Evolutionary conservation across 2,888 invertebrate species (phyloP), one percentile per base, ranked within the genome.

Genomic region (Clistopyga incitator): DNA sequence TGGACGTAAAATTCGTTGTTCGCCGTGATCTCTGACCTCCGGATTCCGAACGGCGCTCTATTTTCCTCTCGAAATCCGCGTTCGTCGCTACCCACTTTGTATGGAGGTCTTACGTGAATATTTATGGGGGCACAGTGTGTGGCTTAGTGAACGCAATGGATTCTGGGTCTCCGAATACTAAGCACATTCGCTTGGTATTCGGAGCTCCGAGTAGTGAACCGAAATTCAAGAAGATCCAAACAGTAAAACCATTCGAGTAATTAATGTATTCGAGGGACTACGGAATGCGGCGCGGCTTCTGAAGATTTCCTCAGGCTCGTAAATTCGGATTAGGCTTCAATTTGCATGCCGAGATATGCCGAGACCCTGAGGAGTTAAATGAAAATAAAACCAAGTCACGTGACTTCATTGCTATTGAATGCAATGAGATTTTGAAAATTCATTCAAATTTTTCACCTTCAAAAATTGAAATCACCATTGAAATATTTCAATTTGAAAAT

Each of bases 1-100:
- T 61, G 18, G 11, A 64, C n/a, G 34, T 61, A 61, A 0, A 61
- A 42, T 64, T 34, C 64, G 8, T 10, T 38, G 38, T 20, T 38
- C 20, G 64, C 11, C 10, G 15, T 52, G 61, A 64, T 65, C 78
- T 70, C 38, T 25, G 78, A 78, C 71, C 78, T 61, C 50, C 13
- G 8, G 38, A 38, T 38, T 38, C 64, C 18, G 20, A 64, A 18
- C 38, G 25, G 15, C 25, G 50, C 45, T 50, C 25, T 47, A 67
- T 68, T 68, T 3, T 50, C 56, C 13, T 54, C 25, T 56, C 25
- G 56, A 13, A 25, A 64, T 34, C 52, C 67, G n/a, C 15, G 23
- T 29, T 42, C 72, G 56, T 70, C 15, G 1, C 34, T 8, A 47
- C 71, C 45, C 18, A 52, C 38, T 71, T 71, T 52, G 38, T 38